Evolutionary conservation across 2,797 vertebrate genomes (phyloP).

Genomic region (Anisognathus igniventris): DNA sequence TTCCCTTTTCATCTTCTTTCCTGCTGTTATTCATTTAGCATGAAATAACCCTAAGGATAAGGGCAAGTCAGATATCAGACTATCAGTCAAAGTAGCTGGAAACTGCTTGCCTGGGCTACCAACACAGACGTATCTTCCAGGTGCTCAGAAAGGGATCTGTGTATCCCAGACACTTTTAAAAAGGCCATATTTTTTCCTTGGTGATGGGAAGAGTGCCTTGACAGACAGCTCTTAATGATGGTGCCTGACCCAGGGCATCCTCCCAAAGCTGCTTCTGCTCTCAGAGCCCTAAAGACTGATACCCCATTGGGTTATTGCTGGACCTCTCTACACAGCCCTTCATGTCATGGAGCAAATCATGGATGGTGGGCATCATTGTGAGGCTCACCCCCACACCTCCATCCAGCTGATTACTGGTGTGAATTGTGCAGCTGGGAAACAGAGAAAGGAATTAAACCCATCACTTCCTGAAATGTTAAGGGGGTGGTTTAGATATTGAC

Average conservation of each 20-base stretch:
- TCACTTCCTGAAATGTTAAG: not conserved
- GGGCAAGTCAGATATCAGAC: not conserved
- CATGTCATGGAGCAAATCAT: not conserved
- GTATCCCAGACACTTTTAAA: not conserved
- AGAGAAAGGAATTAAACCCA: not conserved
- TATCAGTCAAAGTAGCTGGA: not conserved
- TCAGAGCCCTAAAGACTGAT: not conserved
- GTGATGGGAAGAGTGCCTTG: not conserved
- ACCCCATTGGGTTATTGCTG: rapidly evolving
- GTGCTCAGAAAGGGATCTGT: not conserved
- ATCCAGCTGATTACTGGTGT: not conserved
- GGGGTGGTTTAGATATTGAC: not conserved
- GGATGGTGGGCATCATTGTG: not conserved
- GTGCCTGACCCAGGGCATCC: not conserved
- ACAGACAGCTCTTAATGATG: not conserved
- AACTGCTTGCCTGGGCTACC: not conserved
- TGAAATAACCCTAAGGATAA: slow-evolving; percentile 38
- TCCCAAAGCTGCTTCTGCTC: not conserved
- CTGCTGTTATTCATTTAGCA: slow-evolving; percentile 46
- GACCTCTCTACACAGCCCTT: not conserved
- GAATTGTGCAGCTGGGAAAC: not conserved
- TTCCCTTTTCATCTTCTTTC: slow-evolving; percentile 34
- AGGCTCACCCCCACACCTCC: not conserved
- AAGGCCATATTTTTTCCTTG: not conserved
- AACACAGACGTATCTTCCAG: rapidly evolving